Base-by-base conservation (phyloP, 2,797 vertebrate species). In the Mionectes olivaceus region DNA sequence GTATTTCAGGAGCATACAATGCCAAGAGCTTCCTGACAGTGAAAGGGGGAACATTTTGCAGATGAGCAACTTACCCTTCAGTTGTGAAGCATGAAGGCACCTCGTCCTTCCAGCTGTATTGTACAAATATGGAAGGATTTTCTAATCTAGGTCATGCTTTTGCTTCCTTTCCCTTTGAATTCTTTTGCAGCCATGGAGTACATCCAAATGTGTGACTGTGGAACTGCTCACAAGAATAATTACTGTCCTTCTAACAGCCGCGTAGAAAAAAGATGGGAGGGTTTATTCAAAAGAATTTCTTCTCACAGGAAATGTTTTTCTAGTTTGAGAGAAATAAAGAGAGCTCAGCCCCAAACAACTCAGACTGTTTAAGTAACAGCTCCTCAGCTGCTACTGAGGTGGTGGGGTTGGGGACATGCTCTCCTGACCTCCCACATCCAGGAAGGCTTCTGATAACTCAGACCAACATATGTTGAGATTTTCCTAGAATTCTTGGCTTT, bases 361-460 rank as follows among this genome's bases (percentile, higher is more conserved):
- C 23, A 7, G n/a, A 23, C 47, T 69, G 35, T 33, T 59, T 46
- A 49, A 41, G 22, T 5, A 13, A 4, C 11, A 67, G 60, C 14
- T 69, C 33, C 30, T 41, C 18, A 46, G 46, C 23, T 47, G 46
- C 24, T 47, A 13, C 22, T 47, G 22, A 24, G 44, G 4, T 5
- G 6, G 7, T 14, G 41, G 25, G 25, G 23, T 4, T 7, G 4
- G 32, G 3, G 0, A 43, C 18, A 2, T 0, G 1, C n/a, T n/a
- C 21, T 63, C n/a, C 46, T 30, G 10, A 33, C 13, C 2, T 69
- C 39, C 55, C 13, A 5, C 11, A 17, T 60, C 56, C 15, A 1
- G 3, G 1, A 53, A 68, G 39, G 7, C 25, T 53, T 55, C 37
- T 67, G 16, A 23, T 43, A 23, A 33, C 23, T 59, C 80, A 59